Percentiles rank a stretch among this genome's conserved stretches.
Evolutionary conservation across 2,888 invertebrate genomes (phyloP).

Genomic region (Eupithecia pulchellata): DNA sequence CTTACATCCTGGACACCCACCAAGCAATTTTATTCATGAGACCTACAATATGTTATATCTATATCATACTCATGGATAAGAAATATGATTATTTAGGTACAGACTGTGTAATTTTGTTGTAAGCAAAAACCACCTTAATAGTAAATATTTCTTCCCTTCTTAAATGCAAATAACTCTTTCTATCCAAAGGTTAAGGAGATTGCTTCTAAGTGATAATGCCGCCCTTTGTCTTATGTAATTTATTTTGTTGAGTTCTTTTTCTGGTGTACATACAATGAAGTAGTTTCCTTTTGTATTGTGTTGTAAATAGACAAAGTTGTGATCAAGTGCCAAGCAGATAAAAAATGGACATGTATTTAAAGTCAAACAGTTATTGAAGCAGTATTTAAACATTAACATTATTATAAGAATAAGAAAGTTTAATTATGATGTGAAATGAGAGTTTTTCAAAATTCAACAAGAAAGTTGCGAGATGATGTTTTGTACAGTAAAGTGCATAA

Average conservation of each 20-base stretch:
- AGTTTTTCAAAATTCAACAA: neutral
- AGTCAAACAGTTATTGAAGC: neutral
- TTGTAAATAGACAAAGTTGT: too few species aligned
- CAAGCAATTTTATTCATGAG: conserved; percentile 24
- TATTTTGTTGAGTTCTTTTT: too few species aligned
- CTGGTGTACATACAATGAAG: too few species aligned
- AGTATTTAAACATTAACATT: neutral
- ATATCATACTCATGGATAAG: neutral
- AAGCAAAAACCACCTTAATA: neutral
- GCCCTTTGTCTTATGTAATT: too few species aligned
- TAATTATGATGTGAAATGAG: neutral
- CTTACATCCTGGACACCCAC: conserved; percentile 63
- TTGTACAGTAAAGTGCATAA: neutral
- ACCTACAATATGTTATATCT: neutral
- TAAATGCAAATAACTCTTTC: too few species aligned
- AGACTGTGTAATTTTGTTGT: neutral
- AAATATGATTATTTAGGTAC: neutral
- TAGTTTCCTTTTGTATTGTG: too few species aligned
- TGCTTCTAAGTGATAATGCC: too few species aligned
- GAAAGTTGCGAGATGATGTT: neutral
- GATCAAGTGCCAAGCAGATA: neutral
- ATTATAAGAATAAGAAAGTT: neutral
- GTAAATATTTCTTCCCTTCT: too few species aligned
- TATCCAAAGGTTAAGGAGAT: too few species aligned
- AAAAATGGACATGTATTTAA: neutral